Conservation (phyloP, 2,797 vertebrate species). For the Epinephelus malabaricus region DNA sequence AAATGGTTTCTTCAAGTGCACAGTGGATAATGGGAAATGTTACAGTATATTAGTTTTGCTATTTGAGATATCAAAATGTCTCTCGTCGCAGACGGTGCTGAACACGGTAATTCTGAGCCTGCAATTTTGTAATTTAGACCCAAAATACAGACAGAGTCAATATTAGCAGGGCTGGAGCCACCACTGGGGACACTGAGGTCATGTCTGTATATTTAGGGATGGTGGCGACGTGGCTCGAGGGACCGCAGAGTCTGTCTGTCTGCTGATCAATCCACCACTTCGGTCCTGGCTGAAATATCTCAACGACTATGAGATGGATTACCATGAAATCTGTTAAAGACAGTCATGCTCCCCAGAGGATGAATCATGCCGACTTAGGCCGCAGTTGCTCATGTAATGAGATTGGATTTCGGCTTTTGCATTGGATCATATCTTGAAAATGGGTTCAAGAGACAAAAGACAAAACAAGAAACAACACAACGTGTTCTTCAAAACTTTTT, state of each 20-base stretch:
- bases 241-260: neutral
- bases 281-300: conserved; percentile 1
- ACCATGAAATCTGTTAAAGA: neutral
- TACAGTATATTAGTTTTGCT: neutral
- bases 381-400: no score
- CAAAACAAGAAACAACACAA: no score
- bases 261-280: neutral
- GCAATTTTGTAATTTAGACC: conserved; percentile 5
- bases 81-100: neutral
- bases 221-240: neutral
- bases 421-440: no score
- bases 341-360: neutral
- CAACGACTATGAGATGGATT: neutral
- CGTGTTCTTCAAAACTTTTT: no score
- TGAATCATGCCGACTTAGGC: neutral
- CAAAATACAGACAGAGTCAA: conserved; percentile 27
- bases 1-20: neutral
- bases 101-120: neutral
- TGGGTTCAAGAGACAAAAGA: no score
- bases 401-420: no score
- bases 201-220: neutral
- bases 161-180: neutral
- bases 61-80: neutral
- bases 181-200: conserved; percentile 15
- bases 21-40: neutral